Conservation (phyloP, 2,888 invertebrate genomes). For the Coelinius sp. region DNA sequence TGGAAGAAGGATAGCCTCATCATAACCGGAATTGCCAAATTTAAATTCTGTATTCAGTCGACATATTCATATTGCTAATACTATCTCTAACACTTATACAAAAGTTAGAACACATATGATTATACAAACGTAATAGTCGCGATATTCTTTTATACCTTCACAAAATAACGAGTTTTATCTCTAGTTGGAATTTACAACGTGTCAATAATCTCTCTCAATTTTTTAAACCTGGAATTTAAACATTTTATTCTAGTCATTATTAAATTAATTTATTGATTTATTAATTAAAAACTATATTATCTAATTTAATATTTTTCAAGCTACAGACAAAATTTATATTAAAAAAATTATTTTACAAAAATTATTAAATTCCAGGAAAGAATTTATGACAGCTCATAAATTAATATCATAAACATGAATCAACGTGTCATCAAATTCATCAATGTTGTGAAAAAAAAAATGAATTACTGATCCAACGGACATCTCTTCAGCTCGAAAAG, state of each 20-base stretch:
- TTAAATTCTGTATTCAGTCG: constrained; percentile 3
- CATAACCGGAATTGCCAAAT: constrained; percentile 3
- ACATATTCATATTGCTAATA: not conserved
- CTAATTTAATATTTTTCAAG: no score
- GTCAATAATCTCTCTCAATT: not conserved
- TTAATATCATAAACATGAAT: no score
- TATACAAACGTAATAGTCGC: constrained; percentile 19
- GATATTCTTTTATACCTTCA: not conserved
- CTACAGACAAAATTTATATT: no score
- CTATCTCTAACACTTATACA: not conserved
- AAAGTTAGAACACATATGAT: not conserved
- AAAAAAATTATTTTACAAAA: no score
- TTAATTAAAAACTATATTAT: no score
- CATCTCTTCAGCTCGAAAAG: no score
- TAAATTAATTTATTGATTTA: not conserved
- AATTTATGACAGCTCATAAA: no score
- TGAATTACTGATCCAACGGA: no score
- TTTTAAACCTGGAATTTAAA: not conserved
- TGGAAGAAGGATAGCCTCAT: not conserved
- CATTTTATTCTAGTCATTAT: not conserved
- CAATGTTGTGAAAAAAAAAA: not conserved
- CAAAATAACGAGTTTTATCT: not conserved
- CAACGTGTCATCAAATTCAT: no score
- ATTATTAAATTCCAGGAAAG: no score
- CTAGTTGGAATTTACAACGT: not conserved